These are phyloP conservation scores for Zapornia atra DNA, from an alignment of 2,113 vertebrate species.

Conservation along the genomic window DNA sequence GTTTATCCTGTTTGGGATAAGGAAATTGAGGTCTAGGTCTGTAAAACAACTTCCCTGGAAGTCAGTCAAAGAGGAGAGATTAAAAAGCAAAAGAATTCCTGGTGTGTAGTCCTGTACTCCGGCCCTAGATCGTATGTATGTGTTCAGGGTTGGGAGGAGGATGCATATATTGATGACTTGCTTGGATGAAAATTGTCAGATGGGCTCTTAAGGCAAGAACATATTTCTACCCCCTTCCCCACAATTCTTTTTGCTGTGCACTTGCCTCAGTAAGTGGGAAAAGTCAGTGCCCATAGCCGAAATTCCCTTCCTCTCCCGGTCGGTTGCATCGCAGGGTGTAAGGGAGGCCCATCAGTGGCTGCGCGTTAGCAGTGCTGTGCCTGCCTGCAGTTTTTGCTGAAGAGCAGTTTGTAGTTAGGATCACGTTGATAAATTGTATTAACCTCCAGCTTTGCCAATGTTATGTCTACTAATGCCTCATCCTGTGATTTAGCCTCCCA, in stretches of 20 bases:
- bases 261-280: neutral
- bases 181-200: neutral
- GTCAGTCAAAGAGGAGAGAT: neutral
- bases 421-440: neutral
- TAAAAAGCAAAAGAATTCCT: neutral
- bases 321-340: rapidly evolving
- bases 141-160: neutral
- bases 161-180: neutral
- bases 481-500: neutral
- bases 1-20: conserved; percentile 15
- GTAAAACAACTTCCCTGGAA: neutral
- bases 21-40: neutral
- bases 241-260: neutral
- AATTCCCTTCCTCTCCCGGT: neutral
- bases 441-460: neutral
- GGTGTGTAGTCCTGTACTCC: neutral
- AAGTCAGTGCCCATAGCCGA: neutral
- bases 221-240: neutral
- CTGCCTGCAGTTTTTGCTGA: neutral
- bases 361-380: neutral
- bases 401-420: neutral
- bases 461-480: neutral
- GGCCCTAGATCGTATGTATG: neutral
- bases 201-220: neutral
- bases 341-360: neutral